Conservation (phyloP, 2,797 vertebrate species). For the Diceros bicornis region DNA sequence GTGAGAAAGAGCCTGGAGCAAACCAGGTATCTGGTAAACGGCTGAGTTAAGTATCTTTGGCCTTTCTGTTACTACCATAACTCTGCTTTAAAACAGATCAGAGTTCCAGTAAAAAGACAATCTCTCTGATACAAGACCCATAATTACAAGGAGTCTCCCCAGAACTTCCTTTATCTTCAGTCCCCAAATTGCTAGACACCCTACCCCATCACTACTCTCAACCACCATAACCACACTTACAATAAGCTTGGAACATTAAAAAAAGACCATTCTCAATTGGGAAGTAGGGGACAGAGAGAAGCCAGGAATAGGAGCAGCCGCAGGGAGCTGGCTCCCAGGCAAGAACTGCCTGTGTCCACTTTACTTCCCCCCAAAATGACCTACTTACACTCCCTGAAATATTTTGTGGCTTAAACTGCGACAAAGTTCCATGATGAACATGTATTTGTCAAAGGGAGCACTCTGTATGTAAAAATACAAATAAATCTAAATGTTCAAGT, state of each 20-base stretch:
- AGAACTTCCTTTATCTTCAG: neutral
- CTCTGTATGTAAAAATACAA: slow-evolving; percentile 48
- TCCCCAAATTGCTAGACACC: neutral
- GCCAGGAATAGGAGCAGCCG: neutral
- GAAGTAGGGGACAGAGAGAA: neutral
- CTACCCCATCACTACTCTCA: neutral
- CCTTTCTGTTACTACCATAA: neutral
- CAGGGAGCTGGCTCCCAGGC: neutral
- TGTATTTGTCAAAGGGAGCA: neutral
- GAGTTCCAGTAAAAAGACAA: slow-evolving; percentile 2
- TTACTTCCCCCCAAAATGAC: neutral
- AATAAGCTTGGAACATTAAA: neutral
- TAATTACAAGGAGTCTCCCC: neutral
- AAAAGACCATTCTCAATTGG: no score
- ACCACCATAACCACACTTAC: neutral
- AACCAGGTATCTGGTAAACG: neutral
- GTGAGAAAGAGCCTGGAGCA: neutral
- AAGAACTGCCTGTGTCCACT: neutral
- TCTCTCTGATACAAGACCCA: neutral
- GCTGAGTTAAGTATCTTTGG: neutral
- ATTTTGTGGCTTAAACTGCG: neutral
- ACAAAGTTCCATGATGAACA: neutral
- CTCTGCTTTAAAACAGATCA: neutral
- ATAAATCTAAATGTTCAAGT: slow-evolving; percentile 4
- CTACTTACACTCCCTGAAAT: neutral